Percentiles rank a stretch among this genome's conserved stretches.
Evolutionary conservation across 2,888 invertebrate species (phyloP).

Genomic region (Zaprionus obscuricornis): DNA sequence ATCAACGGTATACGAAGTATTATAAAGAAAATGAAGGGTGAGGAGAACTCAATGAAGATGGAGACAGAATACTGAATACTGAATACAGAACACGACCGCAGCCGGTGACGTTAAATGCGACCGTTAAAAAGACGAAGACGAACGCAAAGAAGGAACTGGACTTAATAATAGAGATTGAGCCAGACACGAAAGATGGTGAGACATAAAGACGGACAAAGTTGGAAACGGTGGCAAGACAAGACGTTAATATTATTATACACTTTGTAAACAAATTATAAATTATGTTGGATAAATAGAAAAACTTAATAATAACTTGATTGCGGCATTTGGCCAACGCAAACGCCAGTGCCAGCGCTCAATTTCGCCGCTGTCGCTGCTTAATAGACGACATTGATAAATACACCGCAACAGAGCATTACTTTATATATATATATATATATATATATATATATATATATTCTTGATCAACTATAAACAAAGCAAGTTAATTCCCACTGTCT

Average conservation of each 20-base stretch:
- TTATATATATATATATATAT: too few species aligned
- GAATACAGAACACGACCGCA: not conserved
- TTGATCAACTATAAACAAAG: too few species aligned
- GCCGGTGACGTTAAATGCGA: not conserved
- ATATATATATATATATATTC: too few species aligned
- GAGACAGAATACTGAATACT: not conserved
- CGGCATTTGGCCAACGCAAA: conserved; percentile 74
- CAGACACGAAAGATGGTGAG: not conserved
- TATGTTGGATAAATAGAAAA: conserved; percentile 78
- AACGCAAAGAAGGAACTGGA: not conserved
- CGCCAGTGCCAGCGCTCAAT: too few species aligned
- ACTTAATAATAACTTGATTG: conserved; percentile 77
- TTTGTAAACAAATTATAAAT: conserved; percentile 78
- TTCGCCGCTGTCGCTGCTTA: conserved; percentile 7
- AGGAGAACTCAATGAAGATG: not conserved
- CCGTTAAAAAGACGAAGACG: conserved; percentile 7
- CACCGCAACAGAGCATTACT: too few species aligned
- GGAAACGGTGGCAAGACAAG: conserved; percentile 49
- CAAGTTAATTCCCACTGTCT: too few species aligned
- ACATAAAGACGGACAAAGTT: conserved; percentile 15
- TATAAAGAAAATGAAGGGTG: too few species aligned
- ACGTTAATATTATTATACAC: conserved; percentile 76
- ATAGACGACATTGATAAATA: not conserved
- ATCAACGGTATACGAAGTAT: conserved; percentile 15
- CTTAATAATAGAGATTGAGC: not conserved